These are phyloP conservation scores for Helicoverpa armigera DNA, from an alignment of 1,140 invertebrate genomes.

Conservation along the genomic window DNA sequence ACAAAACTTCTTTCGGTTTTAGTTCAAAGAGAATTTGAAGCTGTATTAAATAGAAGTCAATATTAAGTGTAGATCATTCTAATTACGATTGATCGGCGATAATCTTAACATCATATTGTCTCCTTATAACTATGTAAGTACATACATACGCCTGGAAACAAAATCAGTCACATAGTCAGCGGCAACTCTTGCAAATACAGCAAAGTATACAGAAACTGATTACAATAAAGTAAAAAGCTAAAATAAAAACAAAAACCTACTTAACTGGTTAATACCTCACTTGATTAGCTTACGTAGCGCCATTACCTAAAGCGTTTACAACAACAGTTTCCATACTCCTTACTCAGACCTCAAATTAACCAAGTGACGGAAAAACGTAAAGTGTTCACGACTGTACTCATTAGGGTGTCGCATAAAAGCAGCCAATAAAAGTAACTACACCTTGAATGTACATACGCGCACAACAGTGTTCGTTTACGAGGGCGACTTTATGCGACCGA, in stretches of 20 bases:
- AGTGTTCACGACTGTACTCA: constrained; percentile 32
- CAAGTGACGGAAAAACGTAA: constrained; percentile 6
- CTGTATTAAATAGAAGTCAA: too few species aligned
- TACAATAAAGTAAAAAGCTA: not conserved
- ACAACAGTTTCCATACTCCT: constrained; percentile 10
- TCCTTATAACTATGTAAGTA: too few species aligned
- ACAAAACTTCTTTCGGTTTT: too few species aligned
- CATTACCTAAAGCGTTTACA: not conserved
- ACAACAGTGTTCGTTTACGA: constrained; percentile 33
- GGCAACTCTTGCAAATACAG: too few species aligned
- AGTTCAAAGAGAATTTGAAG: too few species aligned
- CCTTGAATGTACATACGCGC: constrained; percentile 30
- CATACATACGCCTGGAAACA: too few species aligned
- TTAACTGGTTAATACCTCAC: not conserved
- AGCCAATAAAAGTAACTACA: constrained; percentile 25
- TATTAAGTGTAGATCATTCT: too few species aligned
- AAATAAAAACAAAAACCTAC: not conserved
- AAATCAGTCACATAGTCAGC: too few species aligned
- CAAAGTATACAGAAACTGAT: too few species aligned
- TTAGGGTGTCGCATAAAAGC: constrained; percentile 31
- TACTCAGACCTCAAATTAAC: constrained; percentile 13
- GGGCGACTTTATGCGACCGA: constrained; percentile 29
- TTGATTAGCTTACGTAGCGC: not conserved
- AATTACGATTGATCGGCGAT: too few species aligned
- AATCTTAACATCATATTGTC: too few species aligned